Evolutionary conservation across 2,113 vertebrate species (phyloP).

Genomic region (Papio anubis): DNA sequence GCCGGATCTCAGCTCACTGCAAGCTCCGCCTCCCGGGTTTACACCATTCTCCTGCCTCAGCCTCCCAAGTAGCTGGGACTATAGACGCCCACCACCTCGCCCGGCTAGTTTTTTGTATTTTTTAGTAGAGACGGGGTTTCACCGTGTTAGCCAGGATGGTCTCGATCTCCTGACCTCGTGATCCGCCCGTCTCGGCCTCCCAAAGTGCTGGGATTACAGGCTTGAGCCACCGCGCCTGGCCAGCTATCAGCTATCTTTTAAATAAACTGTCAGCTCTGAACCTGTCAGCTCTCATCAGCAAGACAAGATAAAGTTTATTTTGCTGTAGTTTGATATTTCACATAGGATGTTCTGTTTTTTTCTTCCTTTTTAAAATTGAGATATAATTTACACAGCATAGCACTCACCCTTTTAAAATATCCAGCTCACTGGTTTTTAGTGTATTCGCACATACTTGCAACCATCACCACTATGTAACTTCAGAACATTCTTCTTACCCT

Average conservation of each 20-base stretch:
- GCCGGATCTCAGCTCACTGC: too few relatives aligned
- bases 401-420: background rate
- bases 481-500: background rate
- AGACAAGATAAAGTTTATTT: background rate
- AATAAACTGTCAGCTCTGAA: background rate
- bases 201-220: too few relatives aligned
- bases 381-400: background rate
- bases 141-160: too few relatives aligned
- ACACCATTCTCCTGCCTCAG: too few relatives aligned
- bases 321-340: background rate
- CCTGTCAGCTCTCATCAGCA: background rate
- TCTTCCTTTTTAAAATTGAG: background rate
- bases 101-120: too few relatives aligned
- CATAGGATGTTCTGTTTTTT: background rate
- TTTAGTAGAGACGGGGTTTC: too few relatives aligned
- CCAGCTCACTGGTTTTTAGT: background rate
- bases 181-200: too few relatives aligned
- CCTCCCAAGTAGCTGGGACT: too few relatives aligned
- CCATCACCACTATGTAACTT: background rate
- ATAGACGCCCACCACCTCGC: too few relatives aligned
- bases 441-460: background rate
- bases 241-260: background rate
- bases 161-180: too few relatives aligned
- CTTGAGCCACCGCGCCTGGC: too few relatives aligned
- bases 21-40: too few relatives aligned